These are phyloP conservation scores for Neolamprologus fasciatus DNA, from an alignment of 2,113 vertebrate species.

Conservation along the genomic window DNA sequence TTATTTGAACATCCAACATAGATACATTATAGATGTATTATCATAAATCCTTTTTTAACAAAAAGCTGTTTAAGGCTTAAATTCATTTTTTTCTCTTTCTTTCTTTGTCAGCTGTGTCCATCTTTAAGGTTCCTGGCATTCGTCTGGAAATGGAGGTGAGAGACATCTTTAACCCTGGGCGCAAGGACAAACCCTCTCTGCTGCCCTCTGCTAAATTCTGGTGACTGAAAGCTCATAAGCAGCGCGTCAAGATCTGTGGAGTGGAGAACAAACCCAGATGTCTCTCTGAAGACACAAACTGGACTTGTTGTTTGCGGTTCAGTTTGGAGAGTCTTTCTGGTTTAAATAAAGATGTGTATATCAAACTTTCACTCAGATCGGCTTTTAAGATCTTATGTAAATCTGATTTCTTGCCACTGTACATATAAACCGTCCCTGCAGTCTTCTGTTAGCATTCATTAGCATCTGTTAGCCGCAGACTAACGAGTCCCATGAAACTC, in stretches of 20 bases:
- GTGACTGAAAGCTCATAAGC: conserved; percentile 29
- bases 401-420: neutral
- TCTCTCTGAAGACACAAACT: neutral
- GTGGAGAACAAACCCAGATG: neutral
- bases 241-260: neutral
- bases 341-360: neutral
- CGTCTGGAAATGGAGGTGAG: conserved; percentile 79
- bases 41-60: neutral
- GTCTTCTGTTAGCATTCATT: neutral
- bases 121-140: conserved; percentile 82
- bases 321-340: neutral
- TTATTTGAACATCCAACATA: neutral
- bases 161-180: conserved; percentile 73
- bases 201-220: conserved; percentile 69
- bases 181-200: conserved; percentile 43
- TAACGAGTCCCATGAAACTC: neutral
- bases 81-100: neutral
- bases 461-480: neutral
- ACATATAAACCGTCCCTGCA: neutral
- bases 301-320: neutral
- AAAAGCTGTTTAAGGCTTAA: neutral
- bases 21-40: neutral
- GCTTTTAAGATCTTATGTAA: neutral
- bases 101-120: conserved; percentile 71
- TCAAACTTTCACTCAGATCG: neutral